phyloP scores from a whole-genome alignment of 2,888 invertebrate species.

The Trisateles emortualis region DNA sequence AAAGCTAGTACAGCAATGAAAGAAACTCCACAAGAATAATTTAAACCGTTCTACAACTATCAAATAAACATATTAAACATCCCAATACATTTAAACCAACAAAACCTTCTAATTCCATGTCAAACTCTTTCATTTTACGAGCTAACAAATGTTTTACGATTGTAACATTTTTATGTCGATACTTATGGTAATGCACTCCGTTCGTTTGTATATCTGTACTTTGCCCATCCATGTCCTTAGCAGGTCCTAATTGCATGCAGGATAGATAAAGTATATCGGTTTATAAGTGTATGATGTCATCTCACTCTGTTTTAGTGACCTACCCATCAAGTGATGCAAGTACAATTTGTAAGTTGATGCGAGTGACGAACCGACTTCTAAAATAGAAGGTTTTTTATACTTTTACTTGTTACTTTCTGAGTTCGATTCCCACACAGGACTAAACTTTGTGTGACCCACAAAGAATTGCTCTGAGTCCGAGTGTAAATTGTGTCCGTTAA shows the following conservation, averaged over 20 bases:
- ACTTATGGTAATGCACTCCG: constrained; percentile 67
- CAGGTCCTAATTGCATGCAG: constrained; percentile 54
- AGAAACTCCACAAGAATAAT: not conserved
- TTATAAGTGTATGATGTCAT: constrained; percentile 59
- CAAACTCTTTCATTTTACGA: constrained; percentile 24
- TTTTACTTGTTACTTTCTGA: not conserved
- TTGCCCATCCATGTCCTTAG: constrained; percentile 17
- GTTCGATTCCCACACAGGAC: too few species aligned
- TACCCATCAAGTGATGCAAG: constrained; percentile 23
- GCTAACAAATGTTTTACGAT: constrained; percentile 54
- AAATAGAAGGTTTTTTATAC: not conserved
- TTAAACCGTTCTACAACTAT: not conserved
- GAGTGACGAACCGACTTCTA: not conserved
- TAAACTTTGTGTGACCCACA: too few species aligned
- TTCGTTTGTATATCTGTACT: constrained; percentile 6
- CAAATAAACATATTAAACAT: constrained; percentile 2
- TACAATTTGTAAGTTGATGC: constrained; percentile 21
- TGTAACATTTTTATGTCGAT: constrained; percentile 62
- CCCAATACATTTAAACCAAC: constrained; percentile 25
- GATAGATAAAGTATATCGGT: constrained; percentile 59
- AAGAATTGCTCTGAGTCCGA: too few species aligned
- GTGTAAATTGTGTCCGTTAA: too few species aligned
- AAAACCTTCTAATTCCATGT: constrained; percentile 30
- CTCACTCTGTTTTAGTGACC: constrained; percentile 36
- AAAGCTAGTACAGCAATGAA: not conserved